Evolutionary conservation across 2,797 vertebrate species (phyloP).

Genomic region (Falco biarmicus): DNA sequence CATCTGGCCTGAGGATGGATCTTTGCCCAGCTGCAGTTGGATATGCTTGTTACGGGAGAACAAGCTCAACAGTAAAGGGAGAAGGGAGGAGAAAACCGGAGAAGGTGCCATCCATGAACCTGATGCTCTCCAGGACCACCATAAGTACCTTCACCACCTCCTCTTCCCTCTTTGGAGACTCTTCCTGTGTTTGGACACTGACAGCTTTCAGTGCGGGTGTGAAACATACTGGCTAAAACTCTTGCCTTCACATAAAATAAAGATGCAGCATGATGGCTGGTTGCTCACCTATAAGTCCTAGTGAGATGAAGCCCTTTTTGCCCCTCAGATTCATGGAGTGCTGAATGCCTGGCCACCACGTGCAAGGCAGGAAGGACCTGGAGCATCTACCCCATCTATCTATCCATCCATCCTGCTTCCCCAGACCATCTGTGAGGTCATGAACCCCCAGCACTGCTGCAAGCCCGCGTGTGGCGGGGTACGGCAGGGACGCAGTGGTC

Average conservation of each 20-base stretch:
- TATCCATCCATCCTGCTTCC: neutral
- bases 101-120: neutral
- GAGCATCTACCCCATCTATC: neutral
- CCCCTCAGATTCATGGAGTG: neutral
- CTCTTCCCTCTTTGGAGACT: neutral
- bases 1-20: neutral
- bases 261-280: neutral
- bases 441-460: neutral
- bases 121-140: neutral
- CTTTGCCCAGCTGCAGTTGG: neutral
- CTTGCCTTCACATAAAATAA: neutral
- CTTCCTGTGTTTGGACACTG: neutral
- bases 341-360: neutral
- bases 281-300: neutral
- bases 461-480: neutral
- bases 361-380: neutral
- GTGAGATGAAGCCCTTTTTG: fast-evolving
- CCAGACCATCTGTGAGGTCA: neutral
- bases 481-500: neutral
- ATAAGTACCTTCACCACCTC: neutral
- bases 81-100: neutral
- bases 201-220: neutral
- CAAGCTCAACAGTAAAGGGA: neutral
- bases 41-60: neutral
- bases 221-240: neutral